Conservation (phyloP, 2,113 vertebrate species). For the Oenanthe oenanthe region DNA sequence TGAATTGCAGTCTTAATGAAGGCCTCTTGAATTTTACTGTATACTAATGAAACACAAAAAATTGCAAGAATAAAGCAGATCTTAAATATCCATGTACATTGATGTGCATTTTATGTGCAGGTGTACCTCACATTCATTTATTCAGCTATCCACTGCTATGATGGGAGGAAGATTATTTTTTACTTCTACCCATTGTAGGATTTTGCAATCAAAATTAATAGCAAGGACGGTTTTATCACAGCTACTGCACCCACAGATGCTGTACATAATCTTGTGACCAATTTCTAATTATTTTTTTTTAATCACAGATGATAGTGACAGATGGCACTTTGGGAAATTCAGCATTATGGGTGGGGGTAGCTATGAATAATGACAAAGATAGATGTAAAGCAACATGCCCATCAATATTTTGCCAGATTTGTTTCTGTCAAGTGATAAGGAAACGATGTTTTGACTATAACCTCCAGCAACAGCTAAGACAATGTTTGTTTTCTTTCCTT, state of each 20-base stretch:
- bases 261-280: background rate
- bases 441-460: constrained; percentile 45
- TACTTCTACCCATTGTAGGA: background rate
- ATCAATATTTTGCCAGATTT: constrained; percentile 60
- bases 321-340: constrained; percentile 40
- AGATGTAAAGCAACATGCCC: constrained; percentile 24
- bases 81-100: background rate
- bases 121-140: background rate
- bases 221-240: background rate
- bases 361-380: constrained; percentile 34
- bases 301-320: constrained; percentile 38
- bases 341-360: background rate
- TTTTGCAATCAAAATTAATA: background rate
- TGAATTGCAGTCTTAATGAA: background rate
- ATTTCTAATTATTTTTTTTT: constrained; percentile 21
- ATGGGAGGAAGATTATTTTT: background rate
- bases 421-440: constrained; percentile 20
- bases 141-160: background rate
- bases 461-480: constrained; percentile 14
- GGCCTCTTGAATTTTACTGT: background rate
- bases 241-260: constrained; percentile 7
- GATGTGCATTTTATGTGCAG: background rate
- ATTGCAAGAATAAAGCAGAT: background rate
- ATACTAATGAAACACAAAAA: background rate
- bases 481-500: constrained; percentile 5